Base-by-base conservation (phyloP, 2,113 vertebrate species). In the Muntiacus reevesi region DNA sequence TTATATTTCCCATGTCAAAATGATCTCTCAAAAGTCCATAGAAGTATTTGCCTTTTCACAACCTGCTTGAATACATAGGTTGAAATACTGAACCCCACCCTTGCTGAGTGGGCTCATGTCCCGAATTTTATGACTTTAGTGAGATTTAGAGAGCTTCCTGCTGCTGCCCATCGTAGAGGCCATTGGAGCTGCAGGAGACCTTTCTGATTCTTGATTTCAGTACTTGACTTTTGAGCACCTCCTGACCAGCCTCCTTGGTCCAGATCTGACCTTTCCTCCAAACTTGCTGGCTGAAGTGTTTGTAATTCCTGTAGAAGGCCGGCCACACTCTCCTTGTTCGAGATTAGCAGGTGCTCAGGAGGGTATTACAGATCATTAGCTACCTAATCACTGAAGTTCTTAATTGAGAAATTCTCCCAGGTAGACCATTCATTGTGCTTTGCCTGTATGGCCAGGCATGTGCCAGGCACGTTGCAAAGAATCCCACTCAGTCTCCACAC, bases 401-500 rank as follows among this genome's bases (percentile, higher is more conserved):
- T 84, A 79, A 55, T 15, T 90, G 79, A 43, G 47, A n/a, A 90
- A 3, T 78, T 89, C 60, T 93, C 36, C 55, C 30, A 62, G 91
- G 55, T 36, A 92, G 67, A 71, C 3, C 2, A 4, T 55, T 89
- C 23, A n/a, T 7, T 93, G 7, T 55, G 13, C 27, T 82, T 55
- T 85, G 23, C 27, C 40, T 47, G 5, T 36, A 36, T 3, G 23
- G 81, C 23, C 36, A 19, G 40, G 40, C 19, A 12, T 2, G 1
- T 3, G 0, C 19, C 19, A n/a, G 79, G 60, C 0, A 52, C 0
- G 6, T 89, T 0, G 0, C 5, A 28, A 1, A 7, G 67, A 88
- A 82, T 86, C 25, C 27, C 25, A 40, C 40, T 40, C 40, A 17
- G 19, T 57, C n/a, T 81, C 67, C 28, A 57, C 16, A 54, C 5